These are phyloP conservation scores for Sebastes cheni DNA, from an alignment of 2,797 vertebrate species.

Conservation along the genomic window DNA sequence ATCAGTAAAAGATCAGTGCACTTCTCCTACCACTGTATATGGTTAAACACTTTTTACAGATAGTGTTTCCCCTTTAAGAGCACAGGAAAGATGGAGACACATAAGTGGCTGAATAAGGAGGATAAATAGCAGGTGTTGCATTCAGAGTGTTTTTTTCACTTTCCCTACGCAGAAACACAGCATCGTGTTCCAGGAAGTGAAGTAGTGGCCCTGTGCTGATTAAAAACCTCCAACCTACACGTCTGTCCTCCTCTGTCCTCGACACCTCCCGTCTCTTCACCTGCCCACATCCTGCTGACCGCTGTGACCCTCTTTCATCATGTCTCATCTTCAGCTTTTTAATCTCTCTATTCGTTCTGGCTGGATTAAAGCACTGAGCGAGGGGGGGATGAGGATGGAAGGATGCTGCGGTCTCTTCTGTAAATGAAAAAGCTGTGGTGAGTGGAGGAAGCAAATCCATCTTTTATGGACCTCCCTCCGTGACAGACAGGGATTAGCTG, in stretches of 20 bases:
- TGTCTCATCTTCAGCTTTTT: constrained; percentile 24
- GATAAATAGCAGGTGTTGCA: constrained; percentile 68
- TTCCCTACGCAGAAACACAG: constrained; percentile 35
- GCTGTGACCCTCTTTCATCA: constrained; percentile 33
- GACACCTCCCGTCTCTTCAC: constrained; percentile 1
- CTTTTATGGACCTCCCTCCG: constrained; percentile 45
- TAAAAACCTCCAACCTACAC: constrained; percentile 31
- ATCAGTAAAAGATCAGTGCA: not conserved
- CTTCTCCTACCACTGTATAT: not conserved
- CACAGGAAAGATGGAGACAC: constrained; percentile 22
- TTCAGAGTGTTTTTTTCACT: constrained; percentile 25
- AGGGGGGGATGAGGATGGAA: not conserved
- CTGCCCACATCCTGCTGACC: constrained; percentile 41
- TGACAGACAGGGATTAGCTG: constrained; percentile 59
- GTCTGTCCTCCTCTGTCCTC: not conserved
- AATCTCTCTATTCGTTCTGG: constrained; percentile 48
- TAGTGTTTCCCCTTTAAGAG: constrained; percentile 4
- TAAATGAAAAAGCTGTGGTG: constrained; percentile 35
- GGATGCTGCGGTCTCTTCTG: constrained; percentile 23
- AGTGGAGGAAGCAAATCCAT: constrained; percentile 64
- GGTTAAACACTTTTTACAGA: not conserved
- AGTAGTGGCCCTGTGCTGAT: constrained; percentile 47
- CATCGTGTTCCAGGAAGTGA: constrained; percentile 61
- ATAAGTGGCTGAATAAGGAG: constrained; percentile 22
- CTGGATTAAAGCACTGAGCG: constrained; percentile 45